These are phyloP conservation scores for Halichoeres trimaculatus DNA, from an alignment of 2,113 vertebrate genomes.

Conservation along the genomic window DNA sequence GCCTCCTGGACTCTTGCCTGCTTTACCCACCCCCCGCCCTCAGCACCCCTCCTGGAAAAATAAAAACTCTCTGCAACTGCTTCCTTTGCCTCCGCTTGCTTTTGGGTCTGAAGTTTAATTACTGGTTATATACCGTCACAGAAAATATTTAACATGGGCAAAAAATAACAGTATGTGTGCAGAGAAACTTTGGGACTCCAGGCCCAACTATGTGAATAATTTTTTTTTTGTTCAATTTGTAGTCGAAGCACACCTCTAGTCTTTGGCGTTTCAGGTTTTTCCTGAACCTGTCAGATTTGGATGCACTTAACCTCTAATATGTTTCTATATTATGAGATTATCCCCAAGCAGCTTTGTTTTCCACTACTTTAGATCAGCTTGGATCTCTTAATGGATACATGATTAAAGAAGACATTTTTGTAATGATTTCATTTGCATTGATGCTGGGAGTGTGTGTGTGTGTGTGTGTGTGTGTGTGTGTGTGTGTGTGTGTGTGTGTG, in stretches of 20 bases:
- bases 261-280: neutral
- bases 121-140: too few relatives aligned
- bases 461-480: neutral
- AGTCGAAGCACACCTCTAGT: neutral
- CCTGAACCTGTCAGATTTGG: neutral
- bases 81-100: too few relatives aligned
- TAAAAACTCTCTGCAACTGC: too few relatives aligned
- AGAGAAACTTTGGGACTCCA: too few relatives aligned
- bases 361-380: neutral
- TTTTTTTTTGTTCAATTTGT: too few relatives aligned
- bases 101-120: too few relatives aligned
- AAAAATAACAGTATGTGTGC: too few relatives aligned
- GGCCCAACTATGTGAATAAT: too few relatives aligned
- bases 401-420: neutral
- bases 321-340: neutral
- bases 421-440: slow-evolving; percentile 3
- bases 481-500: slow-evolving; percentile 4
- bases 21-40: too few relatives aligned
- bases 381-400: neutral
- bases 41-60: too few relatives aligned
- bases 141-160: too few relatives aligned
- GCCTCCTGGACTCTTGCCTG: too few relatives aligned
- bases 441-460: neutral
- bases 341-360: neutral
- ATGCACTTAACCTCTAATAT: neutral